Evolutionary conservation across 2,888 invertebrate species (phyloP).

Genomic region (Apeira syringaria): DNA sequence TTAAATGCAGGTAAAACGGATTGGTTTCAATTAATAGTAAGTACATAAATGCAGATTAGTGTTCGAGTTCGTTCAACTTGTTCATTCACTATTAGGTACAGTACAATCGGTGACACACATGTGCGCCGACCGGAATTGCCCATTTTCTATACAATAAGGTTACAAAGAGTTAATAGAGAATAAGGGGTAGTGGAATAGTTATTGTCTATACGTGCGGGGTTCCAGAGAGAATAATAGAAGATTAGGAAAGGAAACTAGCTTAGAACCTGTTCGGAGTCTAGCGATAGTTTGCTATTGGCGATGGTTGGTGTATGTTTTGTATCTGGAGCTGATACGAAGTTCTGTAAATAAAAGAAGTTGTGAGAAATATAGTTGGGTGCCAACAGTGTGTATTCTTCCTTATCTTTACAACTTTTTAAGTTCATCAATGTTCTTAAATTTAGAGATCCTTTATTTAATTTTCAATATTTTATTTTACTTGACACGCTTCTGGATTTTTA

Average conservation of each 20-base stretch:
- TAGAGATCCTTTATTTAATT: too few species aligned
- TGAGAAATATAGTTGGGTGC: too few species aligned
- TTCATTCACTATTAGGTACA: too few species aligned
- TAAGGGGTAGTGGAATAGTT: conserved; percentile 40
- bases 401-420: too few species aligned
- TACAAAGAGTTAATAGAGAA: conserved; percentile 29
- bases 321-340: neutral
- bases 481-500: too few species aligned
- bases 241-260: conserved; percentile 5
- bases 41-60: too few species aligned
- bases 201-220: conserved; percentile 33
- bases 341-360: neutral
- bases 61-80: too few species aligned
- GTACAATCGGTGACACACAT: conserved; percentile 11
- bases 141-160: conserved; percentile 18
- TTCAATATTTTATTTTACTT: too few species aligned
- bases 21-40: too few species aligned
- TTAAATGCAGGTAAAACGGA: too few species aligned
- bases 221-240: conserved; percentile 33
- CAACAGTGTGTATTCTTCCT: too few species aligned
- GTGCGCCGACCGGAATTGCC: conserved; percentile 12
- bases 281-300: neutral
- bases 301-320: neutral
- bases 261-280: neutral
- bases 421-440: too few species aligned